phyloP scores from a whole-genome alignment of 2,888 invertebrate species.

The Pantelozetes paolii region DNA sequence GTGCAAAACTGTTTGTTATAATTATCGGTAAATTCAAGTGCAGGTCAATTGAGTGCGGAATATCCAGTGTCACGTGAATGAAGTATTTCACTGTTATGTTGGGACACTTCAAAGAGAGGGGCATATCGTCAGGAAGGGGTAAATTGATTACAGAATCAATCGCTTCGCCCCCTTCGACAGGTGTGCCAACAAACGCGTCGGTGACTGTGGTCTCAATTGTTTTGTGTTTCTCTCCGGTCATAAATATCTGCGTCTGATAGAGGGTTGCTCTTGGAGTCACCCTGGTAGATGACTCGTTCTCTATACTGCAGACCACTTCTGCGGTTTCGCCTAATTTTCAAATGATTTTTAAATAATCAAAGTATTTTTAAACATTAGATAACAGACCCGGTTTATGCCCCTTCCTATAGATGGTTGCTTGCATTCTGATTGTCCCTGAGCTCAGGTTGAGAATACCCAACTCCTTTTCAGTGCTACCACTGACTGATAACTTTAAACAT shows the following conservation, averaged over 20 bases:
- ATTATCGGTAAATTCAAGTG: constrained; percentile 32
- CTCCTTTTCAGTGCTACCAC: constrained; percentile 40
- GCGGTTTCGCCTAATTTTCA: constrained; percentile 25
- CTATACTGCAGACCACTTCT: constrained; percentile 5
- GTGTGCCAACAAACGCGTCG: not conserved
- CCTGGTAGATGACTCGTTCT: constrained; percentile 20
- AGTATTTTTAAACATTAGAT: not conserved
- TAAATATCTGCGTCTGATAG: constrained; percentile 39
- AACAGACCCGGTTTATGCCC: constrained; percentile 26
- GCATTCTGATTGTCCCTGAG: constrained; percentile 21
- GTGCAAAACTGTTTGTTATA: constrained; percentile 17
- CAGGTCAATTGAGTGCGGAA: constrained; percentile 38
- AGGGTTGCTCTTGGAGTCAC: constrained; percentile 38
- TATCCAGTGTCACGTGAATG: constrained; percentile 31
- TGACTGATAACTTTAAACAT: constrained; percentile 31
- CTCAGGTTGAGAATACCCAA: constrained; percentile 28
- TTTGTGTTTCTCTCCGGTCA: constrained; percentile 32
- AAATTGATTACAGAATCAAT: not conserved
- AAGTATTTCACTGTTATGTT: constrained; percentile 35
- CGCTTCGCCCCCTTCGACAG: not conserved
- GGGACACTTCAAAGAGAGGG: constrained; percentile 17
- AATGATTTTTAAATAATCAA: too few relatives aligned
- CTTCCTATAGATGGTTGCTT: constrained; percentile 16
- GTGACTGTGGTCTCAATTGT: constrained; percentile 9
- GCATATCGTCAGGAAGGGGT: not conserved